These are phyloP conservation scores for Microhierax caerulescens DNA, from an alignment of 2,797 vertebrate species.

Conservation along the genomic window DNA sequence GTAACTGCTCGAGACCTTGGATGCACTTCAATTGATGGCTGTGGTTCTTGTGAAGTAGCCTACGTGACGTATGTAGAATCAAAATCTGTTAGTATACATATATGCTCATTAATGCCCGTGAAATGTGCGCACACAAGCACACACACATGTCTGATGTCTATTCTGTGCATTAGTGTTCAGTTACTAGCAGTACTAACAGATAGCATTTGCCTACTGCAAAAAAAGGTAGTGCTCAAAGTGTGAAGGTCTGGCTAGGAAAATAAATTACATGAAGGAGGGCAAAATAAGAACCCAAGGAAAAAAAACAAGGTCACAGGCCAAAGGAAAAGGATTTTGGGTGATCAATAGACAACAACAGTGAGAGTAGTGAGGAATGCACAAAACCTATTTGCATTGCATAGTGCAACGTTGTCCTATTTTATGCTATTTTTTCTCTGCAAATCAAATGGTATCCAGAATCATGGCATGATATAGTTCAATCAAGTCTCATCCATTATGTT, in stretches of 20 bases:
- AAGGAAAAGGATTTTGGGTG: background rate
- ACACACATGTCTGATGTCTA: accelerated
- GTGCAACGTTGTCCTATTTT: background rate
- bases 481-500: conserved; percentile 31
- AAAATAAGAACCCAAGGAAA: background rate
- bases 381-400: background rate
- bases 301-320: background rate
- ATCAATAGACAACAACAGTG: background rate
- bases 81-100: background rate
- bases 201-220: background rate
- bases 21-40: background rate
- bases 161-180: background rate
- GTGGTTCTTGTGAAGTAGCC: background rate
- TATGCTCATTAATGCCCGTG: background rate
- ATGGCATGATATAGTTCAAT: conserved; percentile 18
- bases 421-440: conserved; percentile 22
- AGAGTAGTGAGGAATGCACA: background rate
- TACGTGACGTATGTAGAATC: background rate
- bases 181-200: background rate
- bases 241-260: background rate
- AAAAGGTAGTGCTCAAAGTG: background rate
- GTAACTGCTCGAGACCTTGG: background rate
- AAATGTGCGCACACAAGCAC: background rate
- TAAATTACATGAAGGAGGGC: background rate
- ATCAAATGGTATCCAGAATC: conserved; percentile 12